These are phyloP conservation scores for Sebastes vulpes DNA, from an alignment of 2,797 vertebrate genomes.

Conservation along the genomic window DNA sequence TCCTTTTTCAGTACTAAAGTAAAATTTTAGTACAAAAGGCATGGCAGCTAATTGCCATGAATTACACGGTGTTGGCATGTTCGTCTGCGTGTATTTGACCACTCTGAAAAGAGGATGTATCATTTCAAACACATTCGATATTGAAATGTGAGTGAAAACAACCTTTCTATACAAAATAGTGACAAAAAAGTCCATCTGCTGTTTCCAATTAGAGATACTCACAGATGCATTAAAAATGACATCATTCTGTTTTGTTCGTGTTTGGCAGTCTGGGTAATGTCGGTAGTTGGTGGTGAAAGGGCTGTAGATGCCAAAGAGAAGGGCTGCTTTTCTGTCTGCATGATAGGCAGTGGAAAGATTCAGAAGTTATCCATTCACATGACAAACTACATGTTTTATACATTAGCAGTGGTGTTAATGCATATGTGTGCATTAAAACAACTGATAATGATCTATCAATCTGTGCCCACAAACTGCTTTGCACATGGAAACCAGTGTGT, in stretches of 20 bases:
- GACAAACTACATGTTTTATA: background rate
- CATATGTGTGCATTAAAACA: background rate
- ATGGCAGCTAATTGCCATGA: conserved; percentile 47
- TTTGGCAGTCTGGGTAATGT: background rate
- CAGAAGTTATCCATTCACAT: background rate
- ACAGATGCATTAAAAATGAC: background rate
- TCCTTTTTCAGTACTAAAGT: conserved; percentile 20
- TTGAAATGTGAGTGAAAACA: conserved; percentile 8
- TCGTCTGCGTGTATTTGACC: background rate
- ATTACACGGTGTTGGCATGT: conserved; percentile 42
- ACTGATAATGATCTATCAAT: background rate
- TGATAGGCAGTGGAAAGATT: background rate
- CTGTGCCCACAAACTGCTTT: background rate
- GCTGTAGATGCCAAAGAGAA: background rate
- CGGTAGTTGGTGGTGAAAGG: background rate
- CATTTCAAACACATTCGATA: conserved; percentile 2
- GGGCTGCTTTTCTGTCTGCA: background rate
- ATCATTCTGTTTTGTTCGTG: background rate
- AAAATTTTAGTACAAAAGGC: conserved; percentile 51
- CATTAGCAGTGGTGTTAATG: background rate
- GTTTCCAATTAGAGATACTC: background rate
- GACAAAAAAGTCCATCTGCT: background rate
- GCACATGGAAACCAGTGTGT: background rate
- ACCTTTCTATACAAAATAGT: background rate
- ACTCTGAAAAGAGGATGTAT: background rate